phyloP scores from a whole-genome alignment of 2,797 vertebrate genomes.

The Leptatherina wallacei region DNA sequence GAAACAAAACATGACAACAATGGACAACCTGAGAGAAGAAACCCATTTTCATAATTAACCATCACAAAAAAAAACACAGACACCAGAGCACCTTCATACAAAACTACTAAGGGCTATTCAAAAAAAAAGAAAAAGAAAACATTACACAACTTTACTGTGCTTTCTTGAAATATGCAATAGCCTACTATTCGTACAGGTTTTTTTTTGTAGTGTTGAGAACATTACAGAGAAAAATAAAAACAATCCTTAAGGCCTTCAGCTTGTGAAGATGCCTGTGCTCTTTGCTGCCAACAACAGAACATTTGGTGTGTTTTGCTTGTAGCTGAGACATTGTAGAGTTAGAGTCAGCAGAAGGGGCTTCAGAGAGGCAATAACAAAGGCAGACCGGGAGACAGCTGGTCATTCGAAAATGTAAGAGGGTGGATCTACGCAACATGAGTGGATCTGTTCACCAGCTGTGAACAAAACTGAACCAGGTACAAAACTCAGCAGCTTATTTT shows the following conservation, averaged over 20 bases:
- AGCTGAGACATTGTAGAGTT: neutral
- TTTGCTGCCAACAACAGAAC: slow-evolving; percentile 1
- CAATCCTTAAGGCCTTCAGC: neutral
- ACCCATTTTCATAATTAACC: slow-evolving; percentile 32
- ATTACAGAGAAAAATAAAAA: neutral
- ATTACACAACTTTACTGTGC: neutral
- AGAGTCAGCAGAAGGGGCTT: slow-evolving; percentile 11
- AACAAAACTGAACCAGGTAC: neutral
- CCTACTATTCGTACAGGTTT: neutral
- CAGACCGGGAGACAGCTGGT: slow-evolving; percentile 5
- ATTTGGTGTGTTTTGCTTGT: slow-evolving; percentile 12
- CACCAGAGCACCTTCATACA: neutral
- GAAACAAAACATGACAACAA: slow-evolving; percentile 8
- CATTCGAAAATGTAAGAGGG: neutral
- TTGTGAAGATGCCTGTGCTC: neutral
- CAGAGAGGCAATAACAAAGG: neutral
- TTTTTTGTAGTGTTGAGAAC: neutral
- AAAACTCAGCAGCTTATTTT: no score
- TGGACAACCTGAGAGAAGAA: neutral
- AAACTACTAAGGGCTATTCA: slow-evolving; percentile 18
- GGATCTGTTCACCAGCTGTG: slow-evolving; percentile 1
- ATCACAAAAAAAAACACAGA: neutral
- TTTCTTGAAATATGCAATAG: neutral
- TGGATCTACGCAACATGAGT: neutral
- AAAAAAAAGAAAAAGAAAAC: neutral